A percentile compares a stretch with the other conserved stretches of the same genome.
phyloP scores from a whole-genome alignment of 2,888 invertebrate genomes.

The Liopterus haemorrhoidalis region DNA sequence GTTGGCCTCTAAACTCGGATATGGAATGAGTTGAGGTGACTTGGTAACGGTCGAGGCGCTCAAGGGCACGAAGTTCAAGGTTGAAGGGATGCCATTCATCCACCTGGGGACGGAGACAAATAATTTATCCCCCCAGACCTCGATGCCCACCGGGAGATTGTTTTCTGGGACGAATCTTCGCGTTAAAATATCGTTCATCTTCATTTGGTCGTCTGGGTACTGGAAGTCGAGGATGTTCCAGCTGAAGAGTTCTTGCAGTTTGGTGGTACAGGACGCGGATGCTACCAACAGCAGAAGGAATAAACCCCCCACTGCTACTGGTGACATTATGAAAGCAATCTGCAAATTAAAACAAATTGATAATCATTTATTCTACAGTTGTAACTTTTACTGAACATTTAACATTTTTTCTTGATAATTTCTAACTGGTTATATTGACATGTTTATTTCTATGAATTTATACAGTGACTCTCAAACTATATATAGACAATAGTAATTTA shows the following conservation, averaged over 20 bases:
- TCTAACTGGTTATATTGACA: too few relatives aligned
- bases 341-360: too few relatives aligned
- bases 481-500: too few relatives aligned
- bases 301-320: too few relatives aligned
- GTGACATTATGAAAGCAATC: too few relatives aligned
- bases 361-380: too few relatives aligned
- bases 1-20: conserved; percentile 70
- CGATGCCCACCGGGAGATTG: conserved; percentile 75
- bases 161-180: conserved; percentile 70
- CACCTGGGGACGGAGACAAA: conserved; percentile 79
- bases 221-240: conserved; percentile 75
- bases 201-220: conserved; percentile 58
- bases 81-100: conserved; percentile 72
- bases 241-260: conserved; percentile 63
- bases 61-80: conserved; percentile 71
- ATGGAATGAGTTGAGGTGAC: conserved; percentile 72
- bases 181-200: conserved; percentile 57
- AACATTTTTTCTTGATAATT: too few relatives aligned
- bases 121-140: conserved; percentile 73
- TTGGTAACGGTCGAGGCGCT: conserved; percentile 55
- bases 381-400: too few relatives aligned
- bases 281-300: too few relatives aligned
- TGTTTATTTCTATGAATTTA: too few relatives aligned
- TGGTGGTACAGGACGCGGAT: conserved; percentile 37
- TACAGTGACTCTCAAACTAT: too few relatives aligned